A percentile compares a stretch with the other conserved stretches of the same genome.
These are phyloP conservation scores for Lochmaea crataegi DNA, from an alignment of 2,888 invertebrate genomes.

Conservation along the genomic window DNA sequence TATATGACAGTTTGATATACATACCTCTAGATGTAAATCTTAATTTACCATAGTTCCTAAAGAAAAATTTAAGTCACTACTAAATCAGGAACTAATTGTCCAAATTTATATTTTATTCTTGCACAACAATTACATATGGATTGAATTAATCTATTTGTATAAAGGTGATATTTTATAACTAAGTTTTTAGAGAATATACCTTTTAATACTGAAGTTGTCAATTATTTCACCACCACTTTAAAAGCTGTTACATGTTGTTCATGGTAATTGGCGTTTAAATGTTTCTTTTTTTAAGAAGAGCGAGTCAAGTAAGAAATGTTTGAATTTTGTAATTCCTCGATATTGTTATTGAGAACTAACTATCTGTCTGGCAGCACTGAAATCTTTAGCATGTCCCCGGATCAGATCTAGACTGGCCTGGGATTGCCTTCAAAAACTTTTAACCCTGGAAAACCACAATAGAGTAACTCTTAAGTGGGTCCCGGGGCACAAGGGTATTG, in stretches of 20 bases:
- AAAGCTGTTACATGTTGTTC: neutral
- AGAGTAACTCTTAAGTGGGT: too few species aligned
- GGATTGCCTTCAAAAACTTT: too few species aligned
- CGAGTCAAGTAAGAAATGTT: too few species aligned
- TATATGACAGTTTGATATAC: slow-evolving; percentile 53
- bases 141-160: neutral
- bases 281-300: too few species aligned
- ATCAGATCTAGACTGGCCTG: too few species aligned
- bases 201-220: neutral
- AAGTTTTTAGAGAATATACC: neutral
- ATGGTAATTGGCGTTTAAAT: neutral
- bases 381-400: too few species aligned
- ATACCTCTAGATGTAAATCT: slow-evolving; percentile 27
- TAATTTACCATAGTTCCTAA: slow-evolving; percentile 8
- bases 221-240: neutral
- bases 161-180: slow-evolving; percentile 2
- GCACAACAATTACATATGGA: neutral
- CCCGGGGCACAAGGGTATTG: too few species aligned
- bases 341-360: too few species aligned
- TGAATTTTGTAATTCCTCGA: too few species aligned
- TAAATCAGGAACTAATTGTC: slow-evolving; percentile 1
- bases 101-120: neutral
- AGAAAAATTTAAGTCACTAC: neutral
- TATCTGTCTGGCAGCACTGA: too few species aligned
- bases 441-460: too few species aligned